phyloP scores from a whole-genome alignment of 2,888 invertebrate genomes.

The Drosophila nigricruria region DNA sequence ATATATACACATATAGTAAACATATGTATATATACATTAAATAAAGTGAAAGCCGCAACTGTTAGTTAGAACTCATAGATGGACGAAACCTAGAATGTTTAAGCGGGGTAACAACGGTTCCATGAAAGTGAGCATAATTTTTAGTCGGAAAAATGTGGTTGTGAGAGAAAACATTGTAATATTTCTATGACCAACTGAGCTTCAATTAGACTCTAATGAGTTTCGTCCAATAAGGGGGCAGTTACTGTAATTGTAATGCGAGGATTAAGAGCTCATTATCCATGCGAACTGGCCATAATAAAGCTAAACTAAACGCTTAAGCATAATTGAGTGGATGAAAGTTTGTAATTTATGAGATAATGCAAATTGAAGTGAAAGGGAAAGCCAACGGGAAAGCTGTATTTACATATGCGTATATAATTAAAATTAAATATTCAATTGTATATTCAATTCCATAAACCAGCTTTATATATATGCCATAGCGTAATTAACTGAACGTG shows the following conservation, averaged over 20 bases:
- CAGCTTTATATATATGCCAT: no score
- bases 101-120: no score
- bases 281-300: constrained; percentile 31
- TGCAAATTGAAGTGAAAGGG: background rate
- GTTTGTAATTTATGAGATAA: constrained; percentile 13
- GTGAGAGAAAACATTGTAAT: background rate
- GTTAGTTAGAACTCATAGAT: no score
- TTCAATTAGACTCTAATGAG: constrained; percentile 46
- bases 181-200: constrained; percentile 7
- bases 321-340: constrained; percentile 17
- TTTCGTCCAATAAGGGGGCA: constrained; percentile 15
- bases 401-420: background rate
- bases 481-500: background rate
- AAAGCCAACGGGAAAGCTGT: background rate
- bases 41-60: no score
- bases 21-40: no score
- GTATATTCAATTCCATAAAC: background rate
- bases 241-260: constrained; percentile 38
- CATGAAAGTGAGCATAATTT: no score
- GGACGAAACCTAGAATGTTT: no score
- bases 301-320: constrained; percentile 2
- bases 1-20: no score
- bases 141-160: no score
- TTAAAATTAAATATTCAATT: background rate
- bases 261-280: constrained; percentile 53